Evolutionary conservation across 2,113 vertebrate species (phyloP).

Genomic region (Tympanuchus pallidicinctus): DNA sequence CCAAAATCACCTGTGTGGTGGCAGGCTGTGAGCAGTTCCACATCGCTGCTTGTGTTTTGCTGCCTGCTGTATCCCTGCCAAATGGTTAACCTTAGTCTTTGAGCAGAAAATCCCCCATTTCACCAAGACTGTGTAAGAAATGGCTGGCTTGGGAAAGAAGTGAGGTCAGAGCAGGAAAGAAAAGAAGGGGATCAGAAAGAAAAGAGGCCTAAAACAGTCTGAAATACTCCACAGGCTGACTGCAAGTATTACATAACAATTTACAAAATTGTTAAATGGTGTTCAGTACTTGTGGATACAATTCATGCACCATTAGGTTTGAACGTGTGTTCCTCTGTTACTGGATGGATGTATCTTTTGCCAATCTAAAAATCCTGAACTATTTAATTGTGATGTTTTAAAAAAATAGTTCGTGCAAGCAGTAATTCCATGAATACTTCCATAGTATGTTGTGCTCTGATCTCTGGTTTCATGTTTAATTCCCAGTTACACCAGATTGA

Average conservation of each 20-base stretch:
- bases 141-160: neutral
- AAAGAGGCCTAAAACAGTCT: neutral
- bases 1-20: neutral
- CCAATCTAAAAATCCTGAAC: neutral
- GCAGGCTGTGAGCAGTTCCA: neutral
- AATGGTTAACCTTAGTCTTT: neutral
- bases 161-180: neutral
- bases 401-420: neutral
- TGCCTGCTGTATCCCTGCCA: neutral
- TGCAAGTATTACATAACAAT: neutral
- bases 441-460: neutral
- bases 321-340: neutral
- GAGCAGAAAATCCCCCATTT: neutral
- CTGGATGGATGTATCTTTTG: neutral
- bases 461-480: neutral
- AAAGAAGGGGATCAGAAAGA: neutral
- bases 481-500: neutral
- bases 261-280: neutral
- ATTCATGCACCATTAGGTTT: neutral
- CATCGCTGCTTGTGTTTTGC: neutral
- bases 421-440: neutral
- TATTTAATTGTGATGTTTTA: neutral
- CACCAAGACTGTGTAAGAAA: neutral
- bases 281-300: neutral
- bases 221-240: neutral